These are phyloP conservation scores for Mustelus asterias DNA, from an alignment of 2,113 vertebrate genomes.

Conservation along the genomic window DNA sequence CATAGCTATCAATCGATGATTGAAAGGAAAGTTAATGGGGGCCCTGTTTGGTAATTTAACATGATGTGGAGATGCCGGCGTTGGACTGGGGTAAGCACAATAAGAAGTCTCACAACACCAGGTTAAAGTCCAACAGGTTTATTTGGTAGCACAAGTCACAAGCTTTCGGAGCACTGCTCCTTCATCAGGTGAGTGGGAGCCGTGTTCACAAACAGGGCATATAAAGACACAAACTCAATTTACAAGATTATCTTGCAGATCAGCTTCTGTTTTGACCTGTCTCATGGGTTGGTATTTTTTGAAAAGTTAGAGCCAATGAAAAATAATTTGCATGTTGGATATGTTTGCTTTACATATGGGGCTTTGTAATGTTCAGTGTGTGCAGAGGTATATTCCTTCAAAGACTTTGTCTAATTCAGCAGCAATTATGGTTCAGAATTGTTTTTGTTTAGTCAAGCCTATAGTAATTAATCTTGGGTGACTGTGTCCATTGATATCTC, in stretches of 20 bases:
- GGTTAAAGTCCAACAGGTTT: too few species aligned
- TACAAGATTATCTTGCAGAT: not conserved
- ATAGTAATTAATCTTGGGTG: not conserved
- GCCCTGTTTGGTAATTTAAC: not conserved
- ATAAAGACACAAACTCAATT: too few species aligned
- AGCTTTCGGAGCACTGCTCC: too few species aligned
- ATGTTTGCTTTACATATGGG: not conserved
- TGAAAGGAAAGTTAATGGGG: not conserved
- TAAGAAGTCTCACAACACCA: too few species aligned
- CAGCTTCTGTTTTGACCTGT: not conserved
- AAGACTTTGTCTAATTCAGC: not conserved
- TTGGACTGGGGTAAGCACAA: too few species aligned
- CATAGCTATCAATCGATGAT: not conserved
- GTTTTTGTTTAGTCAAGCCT: not conserved
- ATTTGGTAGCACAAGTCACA: too few species aligned
- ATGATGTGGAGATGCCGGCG: too few species aligned
- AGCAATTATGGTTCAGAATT: not conserved
- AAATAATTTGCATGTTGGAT: not conserved
- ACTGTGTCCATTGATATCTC: not conserved
- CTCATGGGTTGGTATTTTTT: not conserved
- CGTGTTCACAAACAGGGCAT: too few species aligned
- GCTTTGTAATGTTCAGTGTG: not conserved
- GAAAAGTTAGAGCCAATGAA: not conserved
- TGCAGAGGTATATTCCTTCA: not conserved
- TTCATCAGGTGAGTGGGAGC: too few species aligned